Percentiles rank a stretch among this genome's conserved stretches.
Evolutionary conservation across 2,888 invertebrate genomes (phyloP).

Genomic region (Eilema caniola): DNA sequence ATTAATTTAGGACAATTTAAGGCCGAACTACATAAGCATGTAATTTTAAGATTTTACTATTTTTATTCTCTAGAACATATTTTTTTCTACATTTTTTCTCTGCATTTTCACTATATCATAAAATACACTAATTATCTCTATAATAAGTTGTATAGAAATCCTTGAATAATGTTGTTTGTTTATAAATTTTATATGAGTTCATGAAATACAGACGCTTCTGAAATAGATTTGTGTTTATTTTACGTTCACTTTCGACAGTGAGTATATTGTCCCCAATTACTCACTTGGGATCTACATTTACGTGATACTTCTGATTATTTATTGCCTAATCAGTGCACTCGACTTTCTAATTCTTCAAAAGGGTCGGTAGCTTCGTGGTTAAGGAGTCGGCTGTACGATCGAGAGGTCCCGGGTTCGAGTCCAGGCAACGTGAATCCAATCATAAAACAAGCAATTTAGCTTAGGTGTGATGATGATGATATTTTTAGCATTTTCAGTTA

Average conservation of each 20-base stretch:
- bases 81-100: slow-evolving; percentile 9
- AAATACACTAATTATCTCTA: slow-evolving; percentile 1
- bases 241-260: slow-evolving; percentile 22
- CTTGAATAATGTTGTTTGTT: slow-evolving; percentile 22
- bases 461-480: no score
- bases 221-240: slow-evolving; percentile 36
- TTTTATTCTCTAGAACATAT: slow-evolving; percentile 14
- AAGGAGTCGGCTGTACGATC: no score
- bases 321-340: neutral
- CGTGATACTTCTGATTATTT: neutral
- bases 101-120: slow-evolving; percentile 4
- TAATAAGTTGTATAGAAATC: slow-evolving; percentile 20
- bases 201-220: slow-evolving; percentile 45
- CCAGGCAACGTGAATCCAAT: no score
- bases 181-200: slow-evolving; percentile 38
- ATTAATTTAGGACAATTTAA: slow-evolving; percentile 37
- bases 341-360: no score
- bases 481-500: no score
- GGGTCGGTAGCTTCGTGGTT: no score
- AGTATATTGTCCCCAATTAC: neutral
- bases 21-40: slow-evolving; percentile 32
- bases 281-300: neutral
- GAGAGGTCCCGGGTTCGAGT: no score
- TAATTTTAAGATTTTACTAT: slow-evolving; percentile 28
- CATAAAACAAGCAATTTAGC: no score